These are phyloP conservation scores for Argyrosomus regius DNA, from an alignment of 2,797 vertebrate genomes.

Conservation along the genomic window DNA sequence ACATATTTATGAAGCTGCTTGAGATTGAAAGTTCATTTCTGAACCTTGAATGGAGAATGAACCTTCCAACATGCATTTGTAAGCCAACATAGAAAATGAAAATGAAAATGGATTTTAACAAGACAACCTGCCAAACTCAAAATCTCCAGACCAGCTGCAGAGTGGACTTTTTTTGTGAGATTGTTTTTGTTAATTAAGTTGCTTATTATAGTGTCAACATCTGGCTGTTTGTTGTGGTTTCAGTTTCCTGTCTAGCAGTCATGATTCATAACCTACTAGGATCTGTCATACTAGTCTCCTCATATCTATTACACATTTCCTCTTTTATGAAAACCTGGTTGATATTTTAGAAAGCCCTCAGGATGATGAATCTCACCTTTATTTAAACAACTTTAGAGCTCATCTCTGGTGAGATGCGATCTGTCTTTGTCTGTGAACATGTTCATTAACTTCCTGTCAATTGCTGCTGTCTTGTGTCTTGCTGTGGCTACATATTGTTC, in stretches of 20 bases:
- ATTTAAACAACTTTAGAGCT: background rate
- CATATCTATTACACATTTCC: background rate
- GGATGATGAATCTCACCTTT: background rate
- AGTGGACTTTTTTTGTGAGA: background rate
- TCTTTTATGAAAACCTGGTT: background rate
- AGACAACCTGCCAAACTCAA: background rate
- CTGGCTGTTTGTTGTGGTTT: constrained; percentile 15
- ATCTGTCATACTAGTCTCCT: background rate
- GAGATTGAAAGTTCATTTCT: background rate
- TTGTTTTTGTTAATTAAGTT: background rate
- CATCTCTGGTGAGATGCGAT: background rate
- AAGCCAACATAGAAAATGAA: background rate
- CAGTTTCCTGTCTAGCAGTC: constrained; percentile 1
- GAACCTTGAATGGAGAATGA: background rate
- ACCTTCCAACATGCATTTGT: background rate
- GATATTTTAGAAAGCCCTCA: background rate
- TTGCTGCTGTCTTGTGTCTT: background rate
- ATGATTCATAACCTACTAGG: background rate
- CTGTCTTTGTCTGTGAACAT: background rate
- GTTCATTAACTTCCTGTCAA: background rate
- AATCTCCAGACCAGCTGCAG: background rate
- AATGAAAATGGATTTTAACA: background rate
- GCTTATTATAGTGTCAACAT: background rate
- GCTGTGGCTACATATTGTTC: background rate
- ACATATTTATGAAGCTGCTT: background rate